phyloP scores from a whole-genome alignment of 2,797 vertebrate genomes.

The Pteronotus mesoamericanus region DNA sequence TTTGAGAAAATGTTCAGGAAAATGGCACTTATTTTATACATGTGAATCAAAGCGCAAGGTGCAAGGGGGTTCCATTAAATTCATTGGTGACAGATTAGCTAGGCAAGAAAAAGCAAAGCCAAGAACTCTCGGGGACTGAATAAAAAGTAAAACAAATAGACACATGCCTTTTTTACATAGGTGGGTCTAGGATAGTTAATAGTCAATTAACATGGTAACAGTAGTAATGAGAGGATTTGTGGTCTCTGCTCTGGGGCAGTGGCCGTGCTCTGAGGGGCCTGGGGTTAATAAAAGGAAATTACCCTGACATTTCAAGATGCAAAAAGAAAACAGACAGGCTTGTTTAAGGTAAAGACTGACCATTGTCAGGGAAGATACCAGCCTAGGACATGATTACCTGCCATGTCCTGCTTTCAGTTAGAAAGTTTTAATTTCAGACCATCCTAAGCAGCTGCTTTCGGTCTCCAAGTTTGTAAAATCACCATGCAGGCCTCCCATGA shows the following conservation, averaged over 20 bases:
- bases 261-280: not conserved
- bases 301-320: not conserved
- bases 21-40: not conserved
- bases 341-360: not conserved
- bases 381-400: not conserved
- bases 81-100: not conserved
- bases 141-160: not conserved
- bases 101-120: not conserved
- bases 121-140: not conserved
- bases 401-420: not conserved
- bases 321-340: not conserved
- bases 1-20: too few species aligned
- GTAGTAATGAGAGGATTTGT: too few species aligned
- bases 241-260: not conserved
- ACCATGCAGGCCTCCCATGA: not conserved
- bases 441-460: not conserved
- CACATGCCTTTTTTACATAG: not conserved
- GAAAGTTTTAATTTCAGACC: not conserved
- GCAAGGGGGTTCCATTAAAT: not conserved
- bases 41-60: not conserved
- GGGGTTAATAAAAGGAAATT: too few species aligned
- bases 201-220: too few species aligned
- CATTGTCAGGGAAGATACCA: not conserved
- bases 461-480: not conserved
- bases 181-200: not conserved